Evolutionary conservation across 2,888 invertebrate species (phyloP), one percentile per base, ranked within the genome.

Genomic region (Quadroppia sp.): DNA sequence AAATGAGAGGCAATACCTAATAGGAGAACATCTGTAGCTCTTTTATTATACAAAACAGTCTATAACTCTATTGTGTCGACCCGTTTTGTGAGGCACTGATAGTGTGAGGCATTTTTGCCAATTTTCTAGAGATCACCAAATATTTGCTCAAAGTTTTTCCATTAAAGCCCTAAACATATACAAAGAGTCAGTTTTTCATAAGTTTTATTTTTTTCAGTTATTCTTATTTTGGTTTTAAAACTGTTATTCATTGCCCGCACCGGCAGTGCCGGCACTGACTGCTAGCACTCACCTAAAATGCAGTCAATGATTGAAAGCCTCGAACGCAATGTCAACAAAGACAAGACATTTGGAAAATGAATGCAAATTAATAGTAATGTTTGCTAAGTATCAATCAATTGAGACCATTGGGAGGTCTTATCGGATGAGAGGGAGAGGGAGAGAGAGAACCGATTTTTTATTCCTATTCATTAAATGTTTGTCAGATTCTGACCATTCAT

Each of bases 41-140:
- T 64, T 23, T 64, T 64, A 64, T 64, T 20, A 36, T 64, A 64
- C 64, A 64, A 64, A 64, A 64, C 17, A 64, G 64, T 64, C 20
- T 20, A 64, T 64, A 64, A 36, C 40, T 9, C 23, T 64, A 36
- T 64, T 64, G 64, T 64, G 40, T 64, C 30, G 30, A 64, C 17
- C 64, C 32, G 64, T 64, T 64, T 61, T 23, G 9, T 6, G 30
- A 32, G 61, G 17, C 25, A 53, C 25, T 23, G 53, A 53, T 53
- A 53, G 28, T 20, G 64, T 64, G 36, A 64, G 64, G 64, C 36
- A 11, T 64, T 64, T 20, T 30, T 30, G 13, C 59, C 28, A 64
- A 64, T 64, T 32, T 64, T 36, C 30, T n/a, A 59, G 36, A 64
- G 64, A 64, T 36, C 36, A 20, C 36, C 64, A 64, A 64, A 64